A percentile compares a stretch with the other conserved stretches of the same genome.
phyloP scores from a whole-genome alignment of 2,888 invertebrate species.

The Lathronympha strigana region DNA sequence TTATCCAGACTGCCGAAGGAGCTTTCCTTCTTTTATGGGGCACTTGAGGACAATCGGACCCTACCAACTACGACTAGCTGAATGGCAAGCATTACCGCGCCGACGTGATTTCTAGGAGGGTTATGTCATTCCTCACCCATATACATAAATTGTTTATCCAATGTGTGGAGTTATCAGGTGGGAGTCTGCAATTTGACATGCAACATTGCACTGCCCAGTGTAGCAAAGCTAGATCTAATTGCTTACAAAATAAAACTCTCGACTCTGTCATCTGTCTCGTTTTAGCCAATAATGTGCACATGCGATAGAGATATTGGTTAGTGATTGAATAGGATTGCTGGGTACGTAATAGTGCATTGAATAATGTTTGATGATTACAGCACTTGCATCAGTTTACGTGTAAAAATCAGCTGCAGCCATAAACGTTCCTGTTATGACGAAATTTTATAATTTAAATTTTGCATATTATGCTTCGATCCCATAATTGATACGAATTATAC shows the following conservation, averaged over 20 bases:
- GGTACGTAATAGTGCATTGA: constrained; percentile 42
- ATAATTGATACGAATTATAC: not conserved
- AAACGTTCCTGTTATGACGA: constrained; percentile 46
- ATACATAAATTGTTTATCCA: constrained; percentile 23
- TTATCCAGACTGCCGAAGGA: too few species aligned
- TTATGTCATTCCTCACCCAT: constrained; percentile 22
- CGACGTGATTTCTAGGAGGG: too few species aligned
- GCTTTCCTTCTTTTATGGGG: too few species aligned
- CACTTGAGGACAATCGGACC: too few species aligned
- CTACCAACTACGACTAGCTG: too few species aligned
- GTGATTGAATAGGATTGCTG: not conserved
- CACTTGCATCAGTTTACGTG: constrained; percentile 46
- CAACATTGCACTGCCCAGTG: constrained; percentile 23
- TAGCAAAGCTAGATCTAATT: constrained; percentile 8
- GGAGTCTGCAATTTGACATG: constrained; percentile 38
- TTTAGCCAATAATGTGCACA: not conserved
- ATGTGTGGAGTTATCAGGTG: constrained; percentile 24
- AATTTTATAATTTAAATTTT: constrained; percentile 38
- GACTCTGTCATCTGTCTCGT: not conserved
- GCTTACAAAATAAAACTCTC: not conserved
- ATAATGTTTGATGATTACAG: constrained; percentile 46
- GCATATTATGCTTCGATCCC: constrained; percentile 27
- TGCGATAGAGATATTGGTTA: not conserved
- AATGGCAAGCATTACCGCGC: too few species aligned
- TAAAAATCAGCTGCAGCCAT: constrained; percentile 47